Evolutionary conservation across 2,113 vertebrate species (phyloP), one percentile per base, ranked within the genome.

Genomic region (Origma solitaria): DNA sequence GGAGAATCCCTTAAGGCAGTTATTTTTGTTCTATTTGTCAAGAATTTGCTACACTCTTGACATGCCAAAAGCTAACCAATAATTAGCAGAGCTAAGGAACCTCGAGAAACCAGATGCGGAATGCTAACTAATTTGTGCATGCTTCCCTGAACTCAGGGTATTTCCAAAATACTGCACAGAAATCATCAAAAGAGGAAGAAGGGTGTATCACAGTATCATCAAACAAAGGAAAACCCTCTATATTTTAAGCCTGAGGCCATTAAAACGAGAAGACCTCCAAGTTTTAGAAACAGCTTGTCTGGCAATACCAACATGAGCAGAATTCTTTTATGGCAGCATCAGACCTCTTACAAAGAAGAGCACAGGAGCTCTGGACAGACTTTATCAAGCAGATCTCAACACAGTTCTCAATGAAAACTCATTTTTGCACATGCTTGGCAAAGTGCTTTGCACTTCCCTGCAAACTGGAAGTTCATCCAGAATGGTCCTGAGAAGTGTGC

Each of bases 181-280:
- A 95, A 90, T 75, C 75, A 91, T 80, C 95, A 95, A 92, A 95
- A 94, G 91, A 92, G 88, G 95, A 94, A 94, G 92, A 45, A 90
- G 64, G 86, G 64, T 60, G 64, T 65, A 88, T 61, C 76, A 79
- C 37, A 69, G 75, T 42, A 86, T 22, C 86, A 86, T 24, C 62
- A 45, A 66, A 89, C 81, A 89, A 90, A 94, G 91, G 71, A 86
- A 93, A 90, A 83, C 10, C n/a, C 62, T 86, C 88, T 70, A 2
- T 18, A 50, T 65, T 86, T 77, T 65, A 69, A 83, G 85, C 86
- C 88, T 44, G 51, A 86, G 89, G 79, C n/a, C 68, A 86, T 0
- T 93, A 68, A n/a, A 94, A 78, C 24, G 72, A 88, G 22, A 88
- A 88, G 20, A 88, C 54, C 71, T 86, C 64, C 68, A 62, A 5